Percentiles rank a stretch among this genome's conserved stretches.
Evolutionary conservation across 2,113 vertebrate genomes (phyloP).

Genomic region (Haemorhous mexicanus): DNA sequence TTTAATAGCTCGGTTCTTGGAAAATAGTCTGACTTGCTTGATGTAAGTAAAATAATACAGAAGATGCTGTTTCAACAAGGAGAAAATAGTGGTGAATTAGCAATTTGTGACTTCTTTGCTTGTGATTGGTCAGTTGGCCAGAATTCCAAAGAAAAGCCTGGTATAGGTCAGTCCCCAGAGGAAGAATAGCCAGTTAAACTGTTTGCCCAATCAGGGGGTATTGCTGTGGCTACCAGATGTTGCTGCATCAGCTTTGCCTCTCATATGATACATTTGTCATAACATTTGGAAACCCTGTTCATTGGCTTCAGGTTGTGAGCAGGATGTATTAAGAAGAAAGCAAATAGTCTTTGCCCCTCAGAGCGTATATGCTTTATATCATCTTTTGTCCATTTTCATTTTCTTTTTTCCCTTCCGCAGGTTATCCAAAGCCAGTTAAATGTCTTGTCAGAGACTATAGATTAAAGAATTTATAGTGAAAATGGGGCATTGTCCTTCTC

Average conservation of each 20-base stretch:
- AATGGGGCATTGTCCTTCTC: background rate
- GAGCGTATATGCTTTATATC: background rate
- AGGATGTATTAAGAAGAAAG: background rate
- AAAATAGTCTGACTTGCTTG: background rate
- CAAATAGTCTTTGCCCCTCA: background rate
- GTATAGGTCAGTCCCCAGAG: background rate
- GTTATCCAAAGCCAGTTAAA: background rate
- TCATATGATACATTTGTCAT: background rate
- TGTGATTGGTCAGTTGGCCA: background rate
- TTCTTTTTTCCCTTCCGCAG: background rate
- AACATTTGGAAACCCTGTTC: background rate
- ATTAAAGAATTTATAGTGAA: background rate
- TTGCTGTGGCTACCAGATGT: background rate
- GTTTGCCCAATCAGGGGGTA: background rate
- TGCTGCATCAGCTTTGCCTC: background rate
- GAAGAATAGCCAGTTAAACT: background rate
- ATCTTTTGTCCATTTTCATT: background rate
- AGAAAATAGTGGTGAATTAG: background rate
- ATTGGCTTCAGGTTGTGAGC: background rate
- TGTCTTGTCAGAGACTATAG: background rate
- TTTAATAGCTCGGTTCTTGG: background rate
- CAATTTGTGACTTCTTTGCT: background rate
- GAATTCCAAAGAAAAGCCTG: background rate
- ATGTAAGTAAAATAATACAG: background rate
- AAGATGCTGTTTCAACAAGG: background rate